These are phyloP conservation scores for Xiphophorus couchianus DNA, from an alignment of 2,113 vertebrate species.

Conservation along the genomic window DNA sequence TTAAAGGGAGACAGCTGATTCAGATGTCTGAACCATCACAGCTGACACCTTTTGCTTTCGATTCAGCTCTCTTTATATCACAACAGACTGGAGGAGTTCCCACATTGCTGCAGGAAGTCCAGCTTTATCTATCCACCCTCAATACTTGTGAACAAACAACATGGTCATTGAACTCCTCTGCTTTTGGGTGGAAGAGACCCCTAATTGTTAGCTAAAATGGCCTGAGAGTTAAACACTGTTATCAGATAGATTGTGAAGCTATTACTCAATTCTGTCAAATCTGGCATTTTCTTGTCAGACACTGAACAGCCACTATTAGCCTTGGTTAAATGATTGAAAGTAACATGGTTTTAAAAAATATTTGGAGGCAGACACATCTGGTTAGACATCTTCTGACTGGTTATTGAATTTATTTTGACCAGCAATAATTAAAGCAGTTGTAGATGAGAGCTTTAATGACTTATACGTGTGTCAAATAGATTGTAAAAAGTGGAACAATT, in stretches of 20 bases:
- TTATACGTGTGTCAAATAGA: neutral
- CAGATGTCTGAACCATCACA: too few species aligned
- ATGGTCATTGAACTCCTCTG: too few species aligned
- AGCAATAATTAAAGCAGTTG: neutral
- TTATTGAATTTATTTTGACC: neutral
- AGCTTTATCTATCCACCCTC: too few species aligned
- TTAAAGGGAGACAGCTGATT: too few species aligned
- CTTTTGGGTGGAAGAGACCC: too few species aligned
- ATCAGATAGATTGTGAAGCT: neutral
- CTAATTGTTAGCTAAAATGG: too few species aligned
- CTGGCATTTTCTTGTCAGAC: neutral
- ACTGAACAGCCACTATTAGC: neutral
- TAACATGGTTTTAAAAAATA: neutral
- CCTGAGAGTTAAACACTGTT: too few species aligned
- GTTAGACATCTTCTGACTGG: neutral
- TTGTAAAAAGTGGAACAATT: neutral
- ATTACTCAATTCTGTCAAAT: neutral
- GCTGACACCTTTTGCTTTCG: too few species aligned
- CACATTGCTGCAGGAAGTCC: too few species aligned
- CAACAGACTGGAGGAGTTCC: too few species aligned
- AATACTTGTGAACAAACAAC: too few species aligned
- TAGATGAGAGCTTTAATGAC: neutral
- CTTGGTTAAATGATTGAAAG: neutral
- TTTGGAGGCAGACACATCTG: neutral
- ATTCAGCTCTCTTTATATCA: too few species aligned